A percentile compares a stretch with the other conserved stretches of the same genome.
Evolutionary conservation across 92 coral and sea anemone species (phyloP).

Genomic region (Epizoanthus ramosus): DNA sequence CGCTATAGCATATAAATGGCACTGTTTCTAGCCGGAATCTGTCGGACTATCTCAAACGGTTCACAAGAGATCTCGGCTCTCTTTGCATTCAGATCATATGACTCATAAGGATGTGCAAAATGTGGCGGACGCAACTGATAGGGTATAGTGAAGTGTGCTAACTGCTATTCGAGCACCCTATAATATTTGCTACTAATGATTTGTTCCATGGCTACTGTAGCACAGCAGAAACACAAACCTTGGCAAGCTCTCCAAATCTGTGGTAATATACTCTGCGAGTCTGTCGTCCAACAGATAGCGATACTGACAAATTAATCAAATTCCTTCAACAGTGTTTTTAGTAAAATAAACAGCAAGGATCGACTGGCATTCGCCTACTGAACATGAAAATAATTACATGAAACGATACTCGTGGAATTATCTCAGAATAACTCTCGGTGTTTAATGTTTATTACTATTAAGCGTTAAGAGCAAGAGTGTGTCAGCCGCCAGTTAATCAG

Average conservation of each 20-base stretch:
- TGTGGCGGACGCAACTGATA: too few species aligned
- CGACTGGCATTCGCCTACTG: constrained; percentile 25
- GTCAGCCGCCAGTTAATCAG: constrained; percentile 25
- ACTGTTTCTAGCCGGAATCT: too few species aligned
- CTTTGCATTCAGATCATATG: too few species aligned
- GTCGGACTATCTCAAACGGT: too few species aligned
- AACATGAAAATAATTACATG: constrained; percentile 4
- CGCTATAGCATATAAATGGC: too few species aligned
- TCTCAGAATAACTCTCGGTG: constrained; percentile 18
- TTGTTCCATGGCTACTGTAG: constrained; percentile 7
- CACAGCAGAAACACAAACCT: constrained; percentile 23
- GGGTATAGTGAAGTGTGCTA: too few species aligned
- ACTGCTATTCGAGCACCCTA: too few species aligned
- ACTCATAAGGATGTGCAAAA: too few species aligned
- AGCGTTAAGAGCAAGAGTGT: constrained; percentile 10
- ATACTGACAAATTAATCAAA: not conserved
- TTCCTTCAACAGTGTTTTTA: constrained; percentile 15
- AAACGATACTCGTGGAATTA: constrained; percentile 8
- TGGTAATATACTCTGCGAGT: constrained; percentile 10
- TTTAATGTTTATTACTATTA: constrained; percentile 4
- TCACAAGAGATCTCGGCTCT: too few species aligned
- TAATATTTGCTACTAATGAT: too few species aligned
- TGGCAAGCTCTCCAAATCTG: constrained; percentile 23
- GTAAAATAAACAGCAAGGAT: constrained; percentile 26
- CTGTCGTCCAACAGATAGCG: constrained; percentile 16